Evolutionary conservation across 2,888 invertebrate species (phyloP), one percentile per base, ranked within the genome.

Genomic region (Cremastinae sp.): DNA sequence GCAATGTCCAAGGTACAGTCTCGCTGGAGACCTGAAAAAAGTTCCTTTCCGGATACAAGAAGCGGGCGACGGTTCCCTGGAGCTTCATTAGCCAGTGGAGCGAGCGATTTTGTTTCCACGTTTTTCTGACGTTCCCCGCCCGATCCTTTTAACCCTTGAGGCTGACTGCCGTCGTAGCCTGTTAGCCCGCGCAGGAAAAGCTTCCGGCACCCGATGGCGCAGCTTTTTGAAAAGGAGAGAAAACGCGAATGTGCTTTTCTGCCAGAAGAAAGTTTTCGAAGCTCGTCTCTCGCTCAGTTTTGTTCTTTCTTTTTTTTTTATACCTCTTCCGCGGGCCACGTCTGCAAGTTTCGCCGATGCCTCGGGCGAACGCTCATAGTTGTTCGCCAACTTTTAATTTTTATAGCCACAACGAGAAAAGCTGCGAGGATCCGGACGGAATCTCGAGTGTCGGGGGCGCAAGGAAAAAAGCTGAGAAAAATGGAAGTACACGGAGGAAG

Each of bases 71-170:
- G 65, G 75, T 73, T 75, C 73, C 79, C 74, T 28, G 43, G 71
- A 79, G 79, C 75, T 79, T 79, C 78, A 78, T 79, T 79, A 79
- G 75, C 54, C 49, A 71, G 74, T 51, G 51, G 58, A 43, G 43
- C n/a, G 38, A 28, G 12, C n/a, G 47, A 45, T 43, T 38, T 12
- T 14, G 16, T 45, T 53, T 59, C 49, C n/a, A n/a, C n/a, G n/a
- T 43, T 56, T 49, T 61, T 47, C n/a, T 2, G 22, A 34, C 18
- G 36, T 7, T 10, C 16, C 14, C 68, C 56, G 10, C 3, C 28
- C 18, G 38, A 5, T 43, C 41, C 14, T 10, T 65, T 41, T 14
- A 36, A 22, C 20, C 61, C 41, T 71, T 34, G 8, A n/a, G 45
- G 54, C 49, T 59, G 45, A 43, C 16, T 36, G 58, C 34, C 22